Base-by-base conservation (phyloP, 2,888 invertebrate species). In the Lycocerus yunnanus region DNA sequence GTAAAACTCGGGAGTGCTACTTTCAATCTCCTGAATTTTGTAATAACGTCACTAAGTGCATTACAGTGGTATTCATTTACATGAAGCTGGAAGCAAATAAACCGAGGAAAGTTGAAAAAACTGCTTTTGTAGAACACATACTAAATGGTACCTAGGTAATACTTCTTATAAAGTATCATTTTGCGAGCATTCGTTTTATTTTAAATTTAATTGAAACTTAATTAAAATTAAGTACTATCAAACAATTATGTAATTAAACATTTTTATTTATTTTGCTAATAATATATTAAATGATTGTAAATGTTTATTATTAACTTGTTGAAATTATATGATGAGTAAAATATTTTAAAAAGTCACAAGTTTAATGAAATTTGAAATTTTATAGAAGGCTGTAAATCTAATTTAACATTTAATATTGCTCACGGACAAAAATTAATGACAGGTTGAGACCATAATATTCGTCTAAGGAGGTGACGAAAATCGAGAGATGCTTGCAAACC, bases 401-500 rank as follows among this genome's bases (percentile, higher is more conserved):
- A n/a, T n/a, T n/a, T n/a, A n/a, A n/a, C n/a, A n/a, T n/a, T n/a
- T n/a, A n/a, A n/a, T 13, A 13, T 5, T 27, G 27, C 27, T 13
- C 27, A 27, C 27, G 13, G 27, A 27, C 13, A 27, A 27, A 27
- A 27, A 27, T 27, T 13, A 27, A 27, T 27, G 13, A 27, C 13
- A 27, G 4, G 13, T 13, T 13, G 27, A n/a, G 13, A 27, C n/a
- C n/a, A 43, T n/a, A 43, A 43, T 27, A 13, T 27, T 27, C 13
- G 27, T 13, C 27, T 27, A 43, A n/a, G n/a, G n/a, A n/a, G 5
- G 43, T 43, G 43, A n/a, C n/a, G 43, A 43, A 43, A 43, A 43
- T n/a, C 80, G 73, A 78, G 76, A 73, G 78, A 75, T 69, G 81
- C 79, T 79, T 78, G 77, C 80, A 79, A 77, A 66, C 72, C 76